These are phyloP conservation scores for Stichopus horrens DNA, from an alignment of 53 echinoderm and acorn worm species.

Conservation along the genomic window DNA sequence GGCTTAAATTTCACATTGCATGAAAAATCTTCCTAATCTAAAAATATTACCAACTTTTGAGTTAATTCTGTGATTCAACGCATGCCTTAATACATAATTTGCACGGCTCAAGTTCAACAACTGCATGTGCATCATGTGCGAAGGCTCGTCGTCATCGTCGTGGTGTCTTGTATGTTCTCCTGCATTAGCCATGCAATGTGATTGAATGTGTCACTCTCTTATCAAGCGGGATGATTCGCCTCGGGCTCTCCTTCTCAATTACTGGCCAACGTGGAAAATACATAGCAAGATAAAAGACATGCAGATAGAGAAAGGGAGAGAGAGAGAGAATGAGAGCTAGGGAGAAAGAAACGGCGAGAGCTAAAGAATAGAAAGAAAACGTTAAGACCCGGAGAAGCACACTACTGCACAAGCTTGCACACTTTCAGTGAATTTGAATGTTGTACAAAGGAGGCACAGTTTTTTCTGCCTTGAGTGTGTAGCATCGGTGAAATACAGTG, in stretches of 20 bases:
- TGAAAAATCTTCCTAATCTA: constrained; percentile 33
- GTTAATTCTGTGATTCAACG: constrained; percentile 45
- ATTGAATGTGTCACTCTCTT: constrained; percentile 42
- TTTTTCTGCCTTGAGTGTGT: not conserved
- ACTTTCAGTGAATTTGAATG: constrained; percentile 22
- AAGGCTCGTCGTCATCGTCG: not conserved
- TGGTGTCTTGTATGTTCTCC: constrained; percentile 9
- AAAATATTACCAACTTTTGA: constrained; percentile 31
- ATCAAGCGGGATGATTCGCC: constrained; percentile 42
- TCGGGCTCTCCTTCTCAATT: constrained; percentile 44
- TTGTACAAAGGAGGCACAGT: constrained; percentile 26
- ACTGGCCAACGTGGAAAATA: constrained; percentile 33
- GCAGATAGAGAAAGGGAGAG: too few relatives aligned
- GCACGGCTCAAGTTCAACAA: constrained; percentile 46
- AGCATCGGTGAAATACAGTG: not conserved
- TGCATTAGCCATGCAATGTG: constrained; percentile 47
- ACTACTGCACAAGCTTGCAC: constrained; percentile 10
- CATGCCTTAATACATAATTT: constrained; percentile 45
- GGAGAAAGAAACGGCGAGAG: not conserved
- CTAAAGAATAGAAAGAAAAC: not conserved
- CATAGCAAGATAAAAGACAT: too few relatives aligned
- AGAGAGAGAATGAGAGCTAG: too few relatives aligned
- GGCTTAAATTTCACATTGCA: constrained; percentile 32
- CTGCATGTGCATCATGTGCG: constrained; percentile 36
- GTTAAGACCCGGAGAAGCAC: not conserved